phyloP scores from a whole-genome alignment of 2,797 vertebrate genomes.

The Microctenopoma stevenorrisi region DNA sequence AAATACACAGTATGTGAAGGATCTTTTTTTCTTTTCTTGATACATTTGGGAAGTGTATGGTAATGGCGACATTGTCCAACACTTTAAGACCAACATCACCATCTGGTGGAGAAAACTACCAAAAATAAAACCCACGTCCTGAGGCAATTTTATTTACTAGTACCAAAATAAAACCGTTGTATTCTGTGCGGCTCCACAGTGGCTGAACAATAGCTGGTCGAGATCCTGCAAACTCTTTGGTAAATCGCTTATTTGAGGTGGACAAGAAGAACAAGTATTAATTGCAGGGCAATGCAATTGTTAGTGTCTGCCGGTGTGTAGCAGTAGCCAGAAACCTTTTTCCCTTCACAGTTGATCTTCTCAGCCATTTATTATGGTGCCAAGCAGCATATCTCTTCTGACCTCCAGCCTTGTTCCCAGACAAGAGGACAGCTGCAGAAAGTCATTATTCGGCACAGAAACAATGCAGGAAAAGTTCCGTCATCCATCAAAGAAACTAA shows the following conservation, averaged over 20 bases:
- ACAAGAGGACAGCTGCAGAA: constrained; percentile 61
- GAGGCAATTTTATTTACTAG: constrained; percentile 21
- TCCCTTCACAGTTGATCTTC: constrained; percentile 52
- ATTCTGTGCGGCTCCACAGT: constrained; percentile 19
- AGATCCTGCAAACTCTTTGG: constrained; percentile 23
- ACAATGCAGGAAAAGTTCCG: constrained; percentile 68
- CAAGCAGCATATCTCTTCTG: constrained; percentile 67
- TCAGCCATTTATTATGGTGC: constrained; percentile 66
- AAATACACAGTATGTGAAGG: not conserved
- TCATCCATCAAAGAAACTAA: constrained; percentile 76
- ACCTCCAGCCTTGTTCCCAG: constrained; percentile 66
- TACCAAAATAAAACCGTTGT: constrained; percentile 21
- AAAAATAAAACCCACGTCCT: constrained; percentile 3
- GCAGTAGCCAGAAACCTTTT: constrained; percentile 43
- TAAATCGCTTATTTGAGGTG: constrained; percentile 19
- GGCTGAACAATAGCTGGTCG: constrained; percentile 29
- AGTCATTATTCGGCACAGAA: constrained; percentile 71
- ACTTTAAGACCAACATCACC: constrained; percentile 71
- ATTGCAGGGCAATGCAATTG: constrained; percentile 39
- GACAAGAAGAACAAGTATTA: constrained; percentile 22
- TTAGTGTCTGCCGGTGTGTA: constrained; percentile 27
- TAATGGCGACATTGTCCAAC: constrained; percentile 16
- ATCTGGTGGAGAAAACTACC: constrained; percentile 65
- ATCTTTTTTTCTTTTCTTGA: not conserved
- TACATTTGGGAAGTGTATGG: constrained; percentile 30